Conservation (phyloP, 1,140 invertebrate species). For the Diachasma alloeum region DNA sequence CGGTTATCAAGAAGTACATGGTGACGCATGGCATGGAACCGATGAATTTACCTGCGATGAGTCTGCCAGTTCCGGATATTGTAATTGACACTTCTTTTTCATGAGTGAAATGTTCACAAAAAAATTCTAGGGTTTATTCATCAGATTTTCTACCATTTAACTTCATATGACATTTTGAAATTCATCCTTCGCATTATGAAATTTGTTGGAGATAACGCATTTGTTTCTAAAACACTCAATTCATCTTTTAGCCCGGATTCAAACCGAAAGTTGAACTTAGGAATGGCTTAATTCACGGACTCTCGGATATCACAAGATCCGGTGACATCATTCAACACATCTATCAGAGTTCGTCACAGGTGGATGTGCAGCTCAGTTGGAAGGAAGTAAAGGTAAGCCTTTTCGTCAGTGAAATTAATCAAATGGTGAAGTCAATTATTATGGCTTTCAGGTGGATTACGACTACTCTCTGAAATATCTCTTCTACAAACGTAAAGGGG, state of each 20-base stretch:
- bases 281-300: conserved; percentile 3
- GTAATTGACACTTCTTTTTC: background rate
- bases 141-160: no score
- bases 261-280: background rate
- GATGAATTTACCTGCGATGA: background rate
- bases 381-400: conserved; percentile 6
- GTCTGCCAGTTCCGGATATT: background rate
- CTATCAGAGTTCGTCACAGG: background rate
- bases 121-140: no score
- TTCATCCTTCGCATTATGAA: background rate
- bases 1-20: background rate
- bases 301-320: conserved; percentile 2
- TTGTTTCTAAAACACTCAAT: no score
- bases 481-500: conserved; percentile 28
- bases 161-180: no score
- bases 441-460: conserved; percentile 37
- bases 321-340: conserved; percentile 12
- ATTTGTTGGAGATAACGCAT: no score
- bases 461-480: conserved; percentile 32
- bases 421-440: background rate
- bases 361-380: conserved; percentile 15
- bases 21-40: background rate
- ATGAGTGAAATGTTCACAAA: no score
- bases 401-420: background rate
- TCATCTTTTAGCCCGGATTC: background rate